Base-by-base conservation (phyloP, 2,888 invertebrate species). In the Phengaris arion region DNA sequence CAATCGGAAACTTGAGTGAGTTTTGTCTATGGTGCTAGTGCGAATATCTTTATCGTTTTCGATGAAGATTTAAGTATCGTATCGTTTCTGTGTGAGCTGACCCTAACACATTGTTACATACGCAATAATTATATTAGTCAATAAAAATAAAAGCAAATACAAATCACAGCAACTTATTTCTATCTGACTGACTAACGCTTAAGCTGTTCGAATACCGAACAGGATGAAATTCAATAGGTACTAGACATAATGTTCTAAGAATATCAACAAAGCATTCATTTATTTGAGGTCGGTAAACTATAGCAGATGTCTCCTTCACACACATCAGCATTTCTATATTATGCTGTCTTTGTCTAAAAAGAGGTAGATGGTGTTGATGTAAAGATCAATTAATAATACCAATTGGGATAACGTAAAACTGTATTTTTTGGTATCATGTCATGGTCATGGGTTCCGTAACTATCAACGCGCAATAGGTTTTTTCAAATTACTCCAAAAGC, bases 221-320 rank as follows among this genome's bases (percentile, higher is more conserved):
- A 10, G 35, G 35, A 9, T 10, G 59, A 64, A 64, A 64, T 2
- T 35, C 12, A 64, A 64, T 64, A n/a, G n/a, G n/a, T n/a, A 64
- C 64, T 64, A 64, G 64, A 35, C 35, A 64, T 52, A 52, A 48
- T 35, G 64, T 64, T 64, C 64, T 64, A 64, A 64, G 22, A 64
- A 64, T 64, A 64, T 6, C 64, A 64, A 64, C 64, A 64, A 45
- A 35, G 64, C 35, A 64, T 6, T 64, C 64, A 64, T 64, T 64
- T 64, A 64, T 35, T 64, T 45, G 64, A 64, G 35, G 64, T 64
- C 22, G 22, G 64, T 64, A 64, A 64, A 64, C 35, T 64, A 64
- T 10, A 48, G 48, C 48, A 48, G 48, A 48, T 12, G 6, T 0
- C 64, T 45, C 35, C 12, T 35, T 64, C 64, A 35, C 64, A 35